Evolutionary conservation across 2,797 vertebrate genomes (phyloP), one percentile per base, ranked within the genome.

Genomic region (Chelon labrosus): DNA sequence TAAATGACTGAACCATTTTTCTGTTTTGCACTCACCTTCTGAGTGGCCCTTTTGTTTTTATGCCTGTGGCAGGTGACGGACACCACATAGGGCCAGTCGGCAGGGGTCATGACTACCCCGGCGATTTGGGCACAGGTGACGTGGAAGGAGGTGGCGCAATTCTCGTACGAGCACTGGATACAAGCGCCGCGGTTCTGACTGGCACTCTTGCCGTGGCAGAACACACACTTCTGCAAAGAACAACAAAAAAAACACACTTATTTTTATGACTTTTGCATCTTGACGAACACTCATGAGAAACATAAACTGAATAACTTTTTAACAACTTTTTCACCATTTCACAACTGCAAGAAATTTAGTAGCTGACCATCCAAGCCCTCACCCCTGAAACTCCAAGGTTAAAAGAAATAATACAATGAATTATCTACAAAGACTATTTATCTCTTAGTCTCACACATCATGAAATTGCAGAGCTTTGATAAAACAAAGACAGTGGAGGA

Each of bases 91-190:
- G 98, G 98, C 97, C 97, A 99, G 84, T 99, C 98, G 0, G 98
- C 98, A 0, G 97, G 98, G 63, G 94, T 96, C 95, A 99, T 96
- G 74, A 95, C 88, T 3, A 99, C 96, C 0, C 97, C 96, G 0
- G 97, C 98, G 0, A 97, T 96, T 2, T 97, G 97, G 0, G 97
- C 98, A 0, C 98, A 99, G 65, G 98, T 99, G 67, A 98, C 98
- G 0, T 99, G 98, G 92, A 99, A 99, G 53, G 98, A 99, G 0
- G 97, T 99, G 90, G 98, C 97, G 64, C 98, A 99, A 88, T 95
- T 96, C 77, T 98, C 95, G 0, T 88, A 89, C 0, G 98, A 98
- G 72, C 98, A 99, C 89, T 99, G 98, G 85, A 99, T 95, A 80
- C 98, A 99, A 54, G 98, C 97, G 0, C 97, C 97, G 0, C 92